A percentile compares a stretch with the other conserved stretches of the same genome.
phyloP scores from a whole-genome alignment of 2,113 vertebrate genomes.

The Aegithalos caudatus region DNA sequence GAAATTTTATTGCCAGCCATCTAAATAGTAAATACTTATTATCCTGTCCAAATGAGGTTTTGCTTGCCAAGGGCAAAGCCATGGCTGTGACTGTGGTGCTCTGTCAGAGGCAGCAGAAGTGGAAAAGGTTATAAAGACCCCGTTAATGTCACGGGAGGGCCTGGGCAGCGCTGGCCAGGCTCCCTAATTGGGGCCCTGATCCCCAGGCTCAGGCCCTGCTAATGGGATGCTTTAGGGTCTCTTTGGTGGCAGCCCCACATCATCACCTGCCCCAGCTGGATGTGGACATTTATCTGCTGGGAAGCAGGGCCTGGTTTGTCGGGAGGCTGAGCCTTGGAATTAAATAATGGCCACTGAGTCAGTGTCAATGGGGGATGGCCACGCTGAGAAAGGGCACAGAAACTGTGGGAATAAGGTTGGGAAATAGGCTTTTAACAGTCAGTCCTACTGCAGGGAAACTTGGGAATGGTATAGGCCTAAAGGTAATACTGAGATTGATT shows the following conservation, averaged over 20 bases:
- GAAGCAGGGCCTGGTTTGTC: slow-evolving; percentile 38
- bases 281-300: slow-evolving; percentile 45
- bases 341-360: slow-evolving; percentile 28
- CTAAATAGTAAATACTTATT: slow-evolving; percentile 88
- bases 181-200: slow-evolving; percentile 75
- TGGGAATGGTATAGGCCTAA: neutral
- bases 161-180: slow-evolving; percentile 53
- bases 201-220: slow-evolving; percentile 51
- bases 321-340: slow-evolving; percentile 21
- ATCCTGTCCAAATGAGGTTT: slow-evolving; percentile 79
- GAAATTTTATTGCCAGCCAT: slow-evolving; percentile 81
- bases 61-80: slow-evolving; percentile 81
- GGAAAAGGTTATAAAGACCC: slow-evolving; percentile 82
- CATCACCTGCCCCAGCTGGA: slow-evolving; percentile 63
- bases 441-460: neutral
- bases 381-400: neutral
- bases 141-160: slow-evolving; percentile 76
- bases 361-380: neutral
- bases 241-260: slow-evolving; percentile 59
- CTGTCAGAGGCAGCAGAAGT: slow-evolving; percentile 78
- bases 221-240: slow-evolving; percentile 72
- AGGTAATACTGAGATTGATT: fast-evolving
- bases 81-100: slow-evolving; percentile 70
- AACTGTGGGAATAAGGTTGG: fast-evolving
- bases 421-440: neutral